A percentile compares a stretch with the other conserved stretches of the same genome.
These are phyloP conservation scores for Urophycis tenuis DNA, from an alignment of 2,797 vertebrate species.

Conservation along the genomic window DNA sequence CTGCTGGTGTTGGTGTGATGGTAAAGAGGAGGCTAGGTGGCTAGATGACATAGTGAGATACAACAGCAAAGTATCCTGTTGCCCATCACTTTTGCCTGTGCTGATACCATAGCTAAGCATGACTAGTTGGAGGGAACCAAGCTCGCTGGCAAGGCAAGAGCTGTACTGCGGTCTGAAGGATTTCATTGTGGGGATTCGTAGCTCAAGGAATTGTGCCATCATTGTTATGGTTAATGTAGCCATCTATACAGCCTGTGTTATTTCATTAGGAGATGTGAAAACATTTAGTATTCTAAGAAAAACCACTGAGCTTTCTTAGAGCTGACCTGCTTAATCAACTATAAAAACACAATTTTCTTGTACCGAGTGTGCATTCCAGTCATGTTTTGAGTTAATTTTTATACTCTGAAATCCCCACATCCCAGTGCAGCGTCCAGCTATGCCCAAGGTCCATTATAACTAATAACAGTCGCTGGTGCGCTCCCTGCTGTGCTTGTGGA, in stretches of 20 bases:
- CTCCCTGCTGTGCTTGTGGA: constrained; percentile 42
- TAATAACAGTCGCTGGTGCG: constrained; percentile 49
- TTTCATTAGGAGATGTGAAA: constrained; percentile 18
- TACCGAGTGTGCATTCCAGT: constrained; percentile 47
- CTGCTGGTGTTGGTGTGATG: constrained; percentile 19
- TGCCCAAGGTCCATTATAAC: constrained; percentile 34
- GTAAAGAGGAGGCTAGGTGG: constrained; percentile 21
- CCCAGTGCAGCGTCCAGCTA: constrained; percentile 35
- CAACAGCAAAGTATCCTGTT: neutral
- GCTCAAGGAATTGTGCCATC: constrained; percentile 23
- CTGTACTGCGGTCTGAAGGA: constrained; percentile 32
- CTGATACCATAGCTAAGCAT: constrained; percentile 36
- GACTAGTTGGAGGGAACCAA: constrained; percentile 23
- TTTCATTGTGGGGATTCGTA: constrained; percentile 23
- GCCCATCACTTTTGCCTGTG: neutral
- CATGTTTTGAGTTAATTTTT: constrained; percentile 43
- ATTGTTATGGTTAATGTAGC: constrained; percentile 21
- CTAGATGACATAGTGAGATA: constrained; percentile 30
- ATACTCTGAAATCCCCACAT: constrained; percentile 33
- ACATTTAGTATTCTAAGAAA: constrained; percentile 29
- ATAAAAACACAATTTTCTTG: constrained; percentile 41
- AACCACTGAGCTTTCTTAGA: constrained; percentile 29
- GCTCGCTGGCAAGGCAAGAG: constrained; percentile 26
- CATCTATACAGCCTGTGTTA: constrained; percentile 6
- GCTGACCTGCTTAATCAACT: constrained; percentile 37